phyloP scores from a whole-genome alignment of 1,140 invertebrate genomes.

The Drosophila kanapiae region DNA sequence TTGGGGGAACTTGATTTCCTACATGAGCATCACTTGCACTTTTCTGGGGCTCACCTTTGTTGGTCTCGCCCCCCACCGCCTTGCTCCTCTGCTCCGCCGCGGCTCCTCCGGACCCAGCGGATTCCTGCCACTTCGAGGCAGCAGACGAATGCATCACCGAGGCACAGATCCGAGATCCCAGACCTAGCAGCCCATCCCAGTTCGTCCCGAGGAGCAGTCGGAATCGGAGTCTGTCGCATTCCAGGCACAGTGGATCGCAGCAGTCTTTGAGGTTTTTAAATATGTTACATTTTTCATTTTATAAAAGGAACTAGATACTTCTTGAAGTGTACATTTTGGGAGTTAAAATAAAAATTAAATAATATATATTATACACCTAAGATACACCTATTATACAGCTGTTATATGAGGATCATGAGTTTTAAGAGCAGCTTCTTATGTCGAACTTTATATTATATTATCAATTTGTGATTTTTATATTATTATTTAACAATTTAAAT shows the following conservation, averaged over 20 bases:
- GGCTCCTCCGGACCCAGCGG: slow-evolving; percentile 6
- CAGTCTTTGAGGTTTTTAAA: neutral
- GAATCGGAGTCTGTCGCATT: slow-evolving; percentile 36
- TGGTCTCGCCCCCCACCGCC: neutral
- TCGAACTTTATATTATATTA: neutral
- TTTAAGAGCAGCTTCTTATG: neutral
- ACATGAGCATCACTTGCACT: slow-evolving; percentile 84
- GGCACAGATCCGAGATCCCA: slow-evolving; percentile 40
- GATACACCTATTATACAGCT: no score
- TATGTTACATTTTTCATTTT: no score
- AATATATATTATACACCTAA: no score
- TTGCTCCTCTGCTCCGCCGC: neutral
- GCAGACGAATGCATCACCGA: slow-evolving; percentile 46
- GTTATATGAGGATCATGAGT: neutral
- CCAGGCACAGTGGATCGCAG: slow-evolving; percentile 28
- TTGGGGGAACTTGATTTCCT: slow-evolving; percentile 61
- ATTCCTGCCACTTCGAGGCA: slow-evolving; percentile 46
- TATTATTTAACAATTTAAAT: no score
- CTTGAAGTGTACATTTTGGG: neutral
- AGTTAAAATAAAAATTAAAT: no score
- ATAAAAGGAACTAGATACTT: no score
- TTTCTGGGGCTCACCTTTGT: slow-evolving; percentile 64
- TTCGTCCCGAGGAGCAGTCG: slow-evolving; percentile 26
- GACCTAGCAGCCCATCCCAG: slow-evolving; percentile 35
- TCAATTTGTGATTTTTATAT: no score